Conservation (phyloP, 2,113 vertebrate genomes). For the Haplochromis burtoni region DNA sequence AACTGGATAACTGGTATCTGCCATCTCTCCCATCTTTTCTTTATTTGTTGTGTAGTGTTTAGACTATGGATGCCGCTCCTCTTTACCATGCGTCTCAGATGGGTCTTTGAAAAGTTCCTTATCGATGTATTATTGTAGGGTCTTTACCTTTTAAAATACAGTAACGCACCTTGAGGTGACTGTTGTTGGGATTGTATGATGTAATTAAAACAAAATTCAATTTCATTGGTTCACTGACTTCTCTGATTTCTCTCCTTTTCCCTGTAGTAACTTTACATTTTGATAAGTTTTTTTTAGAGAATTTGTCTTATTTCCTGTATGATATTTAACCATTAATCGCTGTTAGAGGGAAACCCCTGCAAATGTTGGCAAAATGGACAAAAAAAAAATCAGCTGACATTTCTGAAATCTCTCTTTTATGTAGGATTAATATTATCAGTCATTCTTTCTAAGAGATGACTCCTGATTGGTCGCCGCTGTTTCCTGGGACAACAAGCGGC, state of each 20-base stretch:
- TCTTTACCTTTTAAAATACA: background rate
- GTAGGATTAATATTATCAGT: background rate
- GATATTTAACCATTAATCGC: background rate
- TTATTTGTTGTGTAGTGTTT: background rate
- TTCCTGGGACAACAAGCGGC: slow-evolving; percentile 15
- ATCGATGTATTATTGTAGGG: background rate
- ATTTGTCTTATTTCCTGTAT: background rate
- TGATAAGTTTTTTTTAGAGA: accelerated
- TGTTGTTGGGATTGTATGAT: background rate
- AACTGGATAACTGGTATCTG: background rate
- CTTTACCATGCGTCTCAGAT: background rate
- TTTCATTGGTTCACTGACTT: background rate
- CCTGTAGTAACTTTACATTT: background rate
- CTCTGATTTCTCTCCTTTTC: background rate
- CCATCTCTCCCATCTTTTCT: background rate
- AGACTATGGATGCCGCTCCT: background rate
- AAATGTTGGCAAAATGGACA: background rate
- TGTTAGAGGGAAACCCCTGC: background rate
- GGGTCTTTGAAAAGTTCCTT: background rate
- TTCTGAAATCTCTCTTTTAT: background rate
- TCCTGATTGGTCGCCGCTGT: background rate
- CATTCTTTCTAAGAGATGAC: background rate
- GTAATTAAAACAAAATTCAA: background rate
- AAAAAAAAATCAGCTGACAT: background rate
- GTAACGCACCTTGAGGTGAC: background rate